A percentile compares a stretch with the other conserved stretches of the same genome.
These are phyloP conservation scores for Fregata magnificens DNA, from an alignment of 2,113 vertebrate species.

Conservation along the genomic window DNA sequence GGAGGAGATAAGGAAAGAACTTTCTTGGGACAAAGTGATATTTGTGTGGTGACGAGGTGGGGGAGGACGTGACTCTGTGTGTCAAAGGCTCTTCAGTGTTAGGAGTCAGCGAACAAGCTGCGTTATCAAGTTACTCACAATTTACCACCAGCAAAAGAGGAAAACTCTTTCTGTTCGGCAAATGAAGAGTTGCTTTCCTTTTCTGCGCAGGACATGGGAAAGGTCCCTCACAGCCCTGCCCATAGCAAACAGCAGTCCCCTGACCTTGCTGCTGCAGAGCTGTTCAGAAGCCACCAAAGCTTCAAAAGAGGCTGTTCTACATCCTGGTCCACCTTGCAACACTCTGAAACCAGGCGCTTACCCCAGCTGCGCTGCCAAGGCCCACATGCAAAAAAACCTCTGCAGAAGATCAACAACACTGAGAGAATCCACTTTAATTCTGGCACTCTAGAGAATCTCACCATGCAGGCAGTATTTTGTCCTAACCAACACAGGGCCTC, in stretches of 20 bases:
- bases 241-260: background rate
- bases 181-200: background rate
- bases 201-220: background rate
- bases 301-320: background rate
- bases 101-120: background rate
- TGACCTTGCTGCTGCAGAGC: background rate
- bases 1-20: background rate
- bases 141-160: background rate
- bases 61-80: accelerated
- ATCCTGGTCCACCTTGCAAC: background rate
- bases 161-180: background rate
- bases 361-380: background rate
- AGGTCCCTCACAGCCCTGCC: background rate
- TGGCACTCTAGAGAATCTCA: background rate
- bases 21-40: background rate
- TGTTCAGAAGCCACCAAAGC: background rate
- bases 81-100: background rate
- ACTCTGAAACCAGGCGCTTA: background rate
- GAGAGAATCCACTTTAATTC: background rate
- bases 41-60: background rate
- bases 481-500: background rate
- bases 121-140: background rate
- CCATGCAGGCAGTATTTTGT: accelerated
- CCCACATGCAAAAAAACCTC: background rate
- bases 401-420: background rate